Percentiles rank a stretch among this genome's conserved stretches.
Evolutionary conservation across 2,888 invertebrate species (phyloP).

Genomic region (Gnatocerus cornutus): DNA sequence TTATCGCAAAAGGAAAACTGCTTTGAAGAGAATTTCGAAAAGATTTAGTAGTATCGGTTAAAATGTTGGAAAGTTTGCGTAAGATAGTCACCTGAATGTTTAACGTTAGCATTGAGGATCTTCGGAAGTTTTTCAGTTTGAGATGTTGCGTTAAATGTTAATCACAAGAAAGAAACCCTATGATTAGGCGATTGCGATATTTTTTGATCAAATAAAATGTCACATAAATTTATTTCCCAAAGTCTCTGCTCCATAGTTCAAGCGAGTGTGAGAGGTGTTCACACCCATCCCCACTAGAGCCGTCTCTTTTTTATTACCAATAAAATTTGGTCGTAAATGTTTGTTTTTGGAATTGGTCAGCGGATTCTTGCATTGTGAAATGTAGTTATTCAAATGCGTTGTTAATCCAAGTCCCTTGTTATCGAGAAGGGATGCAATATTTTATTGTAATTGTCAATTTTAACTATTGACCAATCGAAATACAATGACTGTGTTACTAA

Average conservation of each 20-base stretch:
- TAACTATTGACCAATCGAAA: slow-evolving; percentile 1
- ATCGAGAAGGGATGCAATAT: slow-evolving; percentile 2
- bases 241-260: not conserved
- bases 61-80: slow-evolving; percentile 15
- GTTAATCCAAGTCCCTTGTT: slow-evolving; percentile 14
- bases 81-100: slow-evolving; percentile 29
- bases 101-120: slow-evolving; percentile 12
- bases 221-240: slow-evolving; percentile 13
- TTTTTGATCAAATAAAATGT: slow-evolving; percentile 14
- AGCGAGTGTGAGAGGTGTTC: slow-evolving; percentile 17
- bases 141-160: not conserved
- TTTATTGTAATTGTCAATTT: slow-evolving; percentile 14
- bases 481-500: not conserved
- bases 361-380: slow-evolving; percentile 22
- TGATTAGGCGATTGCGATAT: slow-evolving; percentile 8
- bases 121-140: not conserved
- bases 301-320: slow-evolving; percentile 23
- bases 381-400: slow-evolving; percentile 23
- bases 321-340: slow-evolving; percentile 34
- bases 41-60: slow-evolving; percentile 37
- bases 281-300: slow-evolving; percentile 11
- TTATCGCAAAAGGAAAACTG: slow-evolving; percentile 22
- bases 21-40: slow-evolving; percentile 21
- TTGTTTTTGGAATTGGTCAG: slow-evolving; percentile 40
- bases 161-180: not conserved